A percentile compares a stretch with the other conserved stretches of the same genome.
phyloP scores from a whole-genome alignment of 2,113 vertebrate species.

The Sebastes schlegelii region DNA sequence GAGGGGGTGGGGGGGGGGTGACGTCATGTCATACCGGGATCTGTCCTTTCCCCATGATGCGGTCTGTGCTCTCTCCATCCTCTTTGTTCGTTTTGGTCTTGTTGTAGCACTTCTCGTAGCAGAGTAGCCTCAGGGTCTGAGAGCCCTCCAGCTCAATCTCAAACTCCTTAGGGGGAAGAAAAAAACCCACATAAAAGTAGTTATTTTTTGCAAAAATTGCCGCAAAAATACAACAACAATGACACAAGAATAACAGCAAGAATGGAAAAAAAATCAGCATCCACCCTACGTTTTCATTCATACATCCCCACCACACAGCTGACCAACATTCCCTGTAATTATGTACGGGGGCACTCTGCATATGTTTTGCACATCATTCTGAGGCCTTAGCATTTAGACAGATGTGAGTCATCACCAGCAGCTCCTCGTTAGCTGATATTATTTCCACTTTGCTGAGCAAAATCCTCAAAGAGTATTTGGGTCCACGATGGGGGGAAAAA shows the following conservation, averaged over 20 bases:
- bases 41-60: constrained; percentile 96
- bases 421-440: constrained; percentile 73
- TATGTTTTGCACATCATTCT: constrained; percentile 66
- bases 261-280: neutral
- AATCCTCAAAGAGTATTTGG: constrained; percentile 53
- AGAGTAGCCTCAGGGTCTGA: constrained; percentile 94
- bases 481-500: constrained; percentile 33
- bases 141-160: constrained; percentile 99
- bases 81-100: constrained; percentile 92
- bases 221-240: neutral
- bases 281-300: neutral
- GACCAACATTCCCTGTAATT: constrained; percentile 50
- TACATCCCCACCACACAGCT: constrained; percentile 25
- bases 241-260: neutral
- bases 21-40: constrained; percentile 88
- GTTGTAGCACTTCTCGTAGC: constrained; percentile 97
- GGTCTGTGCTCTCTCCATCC: constrained; percentile 91
- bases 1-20: constrained; percentile 48
- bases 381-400: constrained; percentile 63
- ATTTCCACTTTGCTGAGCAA: constrained; percentile 73
- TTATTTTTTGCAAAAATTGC: neutral
- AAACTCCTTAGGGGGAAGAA: constrained; percentile 88
- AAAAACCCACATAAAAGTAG: no score
- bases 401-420: constrained; percentile 76
- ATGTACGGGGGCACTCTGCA: constrained; percentile 39